phyloP scores from a whole-genome alignment of 1,140 invertebrate species.

The Drosophila aff. region DNA sequence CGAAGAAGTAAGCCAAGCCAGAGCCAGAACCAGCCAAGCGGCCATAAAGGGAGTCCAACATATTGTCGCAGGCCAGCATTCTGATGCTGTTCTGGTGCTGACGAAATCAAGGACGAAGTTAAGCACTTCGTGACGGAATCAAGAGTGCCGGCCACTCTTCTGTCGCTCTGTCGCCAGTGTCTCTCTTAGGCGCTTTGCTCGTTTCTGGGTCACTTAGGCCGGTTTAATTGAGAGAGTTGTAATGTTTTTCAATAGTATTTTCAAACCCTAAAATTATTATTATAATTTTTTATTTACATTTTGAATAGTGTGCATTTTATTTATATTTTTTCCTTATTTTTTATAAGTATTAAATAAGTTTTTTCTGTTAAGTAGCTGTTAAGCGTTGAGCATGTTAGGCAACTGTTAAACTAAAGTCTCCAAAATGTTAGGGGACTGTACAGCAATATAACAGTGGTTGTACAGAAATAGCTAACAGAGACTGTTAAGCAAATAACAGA shows the following conservation, averaged over 20 bases:
- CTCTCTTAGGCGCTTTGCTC: slow-evolving; percentile 29
- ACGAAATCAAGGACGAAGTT: slow-evolving; percentile 78
- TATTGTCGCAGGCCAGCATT: slow-evolving; percentile 72
- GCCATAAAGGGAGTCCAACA: slow-evolving; percentile 58
- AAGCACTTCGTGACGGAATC: slow-evolving; percentile 65
- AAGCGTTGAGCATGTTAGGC: neutral
- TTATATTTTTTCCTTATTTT: neutral
- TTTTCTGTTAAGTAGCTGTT: slow-evolving; percentile 4
- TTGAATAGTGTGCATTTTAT: too few relatives aligned
- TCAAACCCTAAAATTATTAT: neutral
- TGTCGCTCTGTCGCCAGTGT: slow-evolving; percentile 66
- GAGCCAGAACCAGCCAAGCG: slow-evolving; percentile 16
- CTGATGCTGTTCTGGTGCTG: slow-evolving; percentile 31
- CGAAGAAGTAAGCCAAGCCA: slow-evolving; percentile 23
- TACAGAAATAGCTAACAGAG: neutral
- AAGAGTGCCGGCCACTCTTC: slow-evolving; percentile 51
- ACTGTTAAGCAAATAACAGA: neutral
- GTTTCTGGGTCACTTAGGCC: slow-evolving; percentile 66
- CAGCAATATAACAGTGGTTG: neutral
- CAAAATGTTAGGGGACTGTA: slow-evolving; percentile 20
- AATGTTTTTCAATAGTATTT: neutral
- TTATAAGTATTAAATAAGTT: neutral
- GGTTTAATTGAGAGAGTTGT: neutral
- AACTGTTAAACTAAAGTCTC: slow-evolving; percentile 19
- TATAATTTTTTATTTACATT: neutral